Evolutionary conservation across 2,797 vertebrate species (phyloP), one percentile per base, ranked within the genome.

Genomic region (Buceros bicornis): DNA sequence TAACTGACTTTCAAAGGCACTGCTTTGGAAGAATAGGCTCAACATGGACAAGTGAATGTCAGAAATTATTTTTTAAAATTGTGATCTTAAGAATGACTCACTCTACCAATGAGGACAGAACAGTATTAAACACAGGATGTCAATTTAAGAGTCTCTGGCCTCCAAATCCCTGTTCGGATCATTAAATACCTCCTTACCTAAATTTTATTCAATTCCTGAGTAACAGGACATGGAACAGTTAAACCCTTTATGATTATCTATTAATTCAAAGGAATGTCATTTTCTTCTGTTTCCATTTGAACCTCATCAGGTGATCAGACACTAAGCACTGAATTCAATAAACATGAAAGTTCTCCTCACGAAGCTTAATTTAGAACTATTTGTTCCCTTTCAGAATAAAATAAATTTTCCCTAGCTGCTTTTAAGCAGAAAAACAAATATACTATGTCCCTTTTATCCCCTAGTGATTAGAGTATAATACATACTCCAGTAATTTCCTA

Each of bases 361-460:
- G 0, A 62, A 87, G 69, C 72, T 93, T 93, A 89, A 92, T 93
- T 94, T 89, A 92, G 72, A 96, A 94, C 74, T 87, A 70, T 81
- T 95, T 86, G 64, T 72, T 85, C 73, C 31, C 25, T 89, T 94
- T 88, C 70, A 87, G 70, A 82, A 58, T 64, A 94, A 86, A 95
- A 92, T 50, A 82, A 53, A 89, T 78, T 43, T 94, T 66, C 37
- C 64, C 77, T 84, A 76, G 77, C 31, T 84, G 29, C 79, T 92
- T 90, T 95, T 88, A 91, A 93, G 90, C 62, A 96, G 60, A 74
- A 93, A 94, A 77, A 64, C 80, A 97, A 95, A 93, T 73, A 93
- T 8, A 78, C 61, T 74, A 51, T 47, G 91, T 66, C 37, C 54
- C 33, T 92, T 40, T 83, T 91, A 80, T 79, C 56, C 45, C 73